A percentile compares a stretch with the other conserved stretches of the same genome.
Conservation (phyloP, 2,113 vertebrate genomes). For the Fregetta grallaria region DNA sequence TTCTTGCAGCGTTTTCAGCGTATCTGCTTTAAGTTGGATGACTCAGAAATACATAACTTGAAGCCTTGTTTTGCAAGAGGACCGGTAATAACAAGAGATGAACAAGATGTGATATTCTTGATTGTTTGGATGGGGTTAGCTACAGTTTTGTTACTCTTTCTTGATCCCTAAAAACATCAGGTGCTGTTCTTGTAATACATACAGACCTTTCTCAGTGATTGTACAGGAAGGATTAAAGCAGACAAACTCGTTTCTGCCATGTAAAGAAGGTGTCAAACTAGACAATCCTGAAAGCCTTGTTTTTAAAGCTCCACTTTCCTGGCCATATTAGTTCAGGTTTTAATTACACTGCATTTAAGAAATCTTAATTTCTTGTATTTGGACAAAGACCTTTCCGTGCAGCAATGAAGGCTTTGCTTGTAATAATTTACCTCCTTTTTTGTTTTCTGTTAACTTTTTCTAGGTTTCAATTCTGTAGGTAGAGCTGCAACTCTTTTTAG, state of each 20-base stretch:
- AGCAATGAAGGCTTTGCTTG: neutral
- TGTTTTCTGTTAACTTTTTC: neutral
- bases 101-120: neutral
- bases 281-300: constrained; percentile 54
- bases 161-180: neutral
- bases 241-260: neutral
- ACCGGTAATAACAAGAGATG: neutral
- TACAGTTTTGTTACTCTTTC: neutral
- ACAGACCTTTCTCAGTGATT: neutral
- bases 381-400: neutral
- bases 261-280: constrained; percentile 9
- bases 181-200: neutral
- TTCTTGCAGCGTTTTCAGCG: neutral
- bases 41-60: neutral
- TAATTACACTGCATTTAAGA: too few species aligned
- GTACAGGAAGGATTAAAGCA: neutral
- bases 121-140: neutral
- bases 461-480: neutral
- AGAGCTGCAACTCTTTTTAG: neutral
- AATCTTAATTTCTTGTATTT: too few species aligned
- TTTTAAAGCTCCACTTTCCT: neutral
- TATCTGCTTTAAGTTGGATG: neutral
- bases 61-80: neutral
- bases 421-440: neutral
- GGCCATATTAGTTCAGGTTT: neutral